Evolutionary conservation across 2,113 vertebrate species (phyloP).

Genomic region (Cyphomyrus plagiostoma): DNA sequence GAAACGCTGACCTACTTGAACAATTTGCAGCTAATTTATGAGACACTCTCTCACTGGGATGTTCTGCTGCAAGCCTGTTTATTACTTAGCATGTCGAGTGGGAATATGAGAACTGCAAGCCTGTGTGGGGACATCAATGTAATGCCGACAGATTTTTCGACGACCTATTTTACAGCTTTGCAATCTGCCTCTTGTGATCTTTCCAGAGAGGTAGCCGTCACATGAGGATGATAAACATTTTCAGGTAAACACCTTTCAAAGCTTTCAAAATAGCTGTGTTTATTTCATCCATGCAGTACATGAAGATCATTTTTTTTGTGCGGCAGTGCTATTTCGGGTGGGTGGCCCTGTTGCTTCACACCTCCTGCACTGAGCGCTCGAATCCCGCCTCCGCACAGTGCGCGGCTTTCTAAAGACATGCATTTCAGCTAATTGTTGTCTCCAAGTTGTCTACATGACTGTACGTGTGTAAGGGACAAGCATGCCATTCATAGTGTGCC

Average conservation of each 20-base stretch:
- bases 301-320: background rate
- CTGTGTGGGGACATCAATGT: background rate
- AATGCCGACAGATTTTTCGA: background rate
- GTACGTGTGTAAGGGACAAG: background rate
- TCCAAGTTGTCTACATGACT: background rate
- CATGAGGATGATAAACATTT: background rate
- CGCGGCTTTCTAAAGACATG: background rate
- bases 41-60: slow-evolving; percentile 16
- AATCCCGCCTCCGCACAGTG: background rate
- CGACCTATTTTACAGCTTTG: background rate
- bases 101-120: slow-evolving; percentile 14
- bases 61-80: slow-evolving; percentile 20
- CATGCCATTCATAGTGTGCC: background rate
- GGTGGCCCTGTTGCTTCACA: background rate
- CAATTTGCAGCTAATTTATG: slow-evolving; percentile 21
- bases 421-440: background rate
- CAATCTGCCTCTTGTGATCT: background rate
- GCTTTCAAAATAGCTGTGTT: background rate
- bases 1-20: slow-evolving; percentile 17
- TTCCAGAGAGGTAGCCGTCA: background rate
- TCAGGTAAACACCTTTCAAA: background rate
- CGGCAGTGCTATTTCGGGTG: background rate
- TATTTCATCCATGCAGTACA: background rate
- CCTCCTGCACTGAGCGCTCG: background rate
- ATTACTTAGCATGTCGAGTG: slow-evolving; percentile 16